Base-by-base conservation (phyloP, 92 coral and sea anemone species). In the Desmophyllum pertusum region DNA sequence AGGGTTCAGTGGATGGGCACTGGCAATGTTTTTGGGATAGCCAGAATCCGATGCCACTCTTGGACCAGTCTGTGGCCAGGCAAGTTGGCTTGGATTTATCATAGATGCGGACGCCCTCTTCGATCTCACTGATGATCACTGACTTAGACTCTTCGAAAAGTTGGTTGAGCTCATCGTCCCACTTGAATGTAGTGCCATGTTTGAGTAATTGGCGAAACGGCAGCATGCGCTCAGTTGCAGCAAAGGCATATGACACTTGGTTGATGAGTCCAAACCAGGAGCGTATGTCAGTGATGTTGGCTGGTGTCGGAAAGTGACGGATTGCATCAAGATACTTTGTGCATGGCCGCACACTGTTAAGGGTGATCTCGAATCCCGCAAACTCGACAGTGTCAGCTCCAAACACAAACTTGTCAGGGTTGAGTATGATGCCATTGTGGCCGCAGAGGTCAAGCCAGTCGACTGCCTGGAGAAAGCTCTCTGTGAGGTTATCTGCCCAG, bases 1-100 rank as follows among this genome's bases (percentile, higher is more conserved):
- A 91, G 31, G 95, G 88, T 31, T 83, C 73, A 0, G 67, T 46
- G 73, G 88, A 65, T 35, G 67, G 48, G 29, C 91, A 91, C 9
- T 50, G 48, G 81, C 92, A 91, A 73, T 88, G 92, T 72, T 88
- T 84, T 61, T 90, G 91, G 80, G 83, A 90, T 2, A 70, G 84
- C 81, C 91, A 83, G 84, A 29, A 88, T 0, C 88, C 87, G 70
- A 77, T 82, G 75, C 91, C 81, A 6, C 30, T n/a, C 61, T 88
- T 88, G 0, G 92, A 88, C 92, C 90, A 91, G 76, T 88, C 86
- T 0, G 90, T 88, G 66, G 90, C 92, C 7, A 82, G 81, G 84
- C 90, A 88, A 43, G 90, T 88, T 43, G 90, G 89, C 62, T 91
- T 88, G 8, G 85, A 84, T 77, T 88, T 88, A 73, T 91, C 90